Percentiles rank a stretch among this genome's conserved stretches.
phyloP scores from a whole-genome alignment of 1,140 invertebrate species.

The Episyrphus balteatus region DNA sequence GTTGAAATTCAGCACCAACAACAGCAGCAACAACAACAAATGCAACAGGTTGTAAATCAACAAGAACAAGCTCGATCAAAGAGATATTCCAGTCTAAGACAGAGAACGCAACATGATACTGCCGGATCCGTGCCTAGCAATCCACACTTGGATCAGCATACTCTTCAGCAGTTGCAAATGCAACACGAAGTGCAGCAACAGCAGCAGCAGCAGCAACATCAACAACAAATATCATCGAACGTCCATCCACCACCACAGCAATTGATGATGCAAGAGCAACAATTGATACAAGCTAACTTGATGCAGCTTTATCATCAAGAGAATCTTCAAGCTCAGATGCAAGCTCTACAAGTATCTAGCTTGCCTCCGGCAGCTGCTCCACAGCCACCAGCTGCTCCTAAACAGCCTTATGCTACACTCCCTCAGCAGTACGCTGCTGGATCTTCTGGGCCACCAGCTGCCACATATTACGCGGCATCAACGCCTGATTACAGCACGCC shows the following conservation, averaged over 20 bases:
- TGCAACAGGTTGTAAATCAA: slow-evolving; percentile 14
- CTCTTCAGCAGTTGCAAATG: slow-evolving; percentile 19
- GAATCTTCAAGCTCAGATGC: slow-evolving; percentile 27
- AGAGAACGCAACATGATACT: slow-evolving; percentile 43
- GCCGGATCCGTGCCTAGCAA: slow-evolving; percentile 27
- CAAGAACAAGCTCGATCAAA: slow-evolving; percentile 42
- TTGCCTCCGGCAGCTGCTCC: slow-evolving; percentile 10
- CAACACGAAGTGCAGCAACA: slow-evolving; percentile 21
- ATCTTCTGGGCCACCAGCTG: neutral
- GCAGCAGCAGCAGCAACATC: slow-evolving; percentile 19
- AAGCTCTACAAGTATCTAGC: slow-evolving; percentile 19
- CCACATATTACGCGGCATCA: no score
- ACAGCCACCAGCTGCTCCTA: slow-evolving; percentile 7
- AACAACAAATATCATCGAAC: slow-evolving; percentile 6
- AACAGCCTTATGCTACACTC: neutral
- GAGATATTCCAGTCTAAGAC: slow-evolving; percentile 61
- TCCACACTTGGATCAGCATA: slow-evolving; percentile 15
- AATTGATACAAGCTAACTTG: slow-evolving; percentile 17
- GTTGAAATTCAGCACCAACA: slow-evolving; percentile 26
- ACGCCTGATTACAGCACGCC: no score
- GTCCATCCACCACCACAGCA: neutral
- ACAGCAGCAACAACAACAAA: slow-evolving; percentile 35
- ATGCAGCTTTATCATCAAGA: slow-evolving; percentile 35
- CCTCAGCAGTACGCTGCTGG: neutral
- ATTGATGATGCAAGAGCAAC: slow-evolving; percentile 28